Evolutionary conservation across 2,113 vertebrate species (phyloP).

Genomic region (Lanius ludovicianus): DNA sequence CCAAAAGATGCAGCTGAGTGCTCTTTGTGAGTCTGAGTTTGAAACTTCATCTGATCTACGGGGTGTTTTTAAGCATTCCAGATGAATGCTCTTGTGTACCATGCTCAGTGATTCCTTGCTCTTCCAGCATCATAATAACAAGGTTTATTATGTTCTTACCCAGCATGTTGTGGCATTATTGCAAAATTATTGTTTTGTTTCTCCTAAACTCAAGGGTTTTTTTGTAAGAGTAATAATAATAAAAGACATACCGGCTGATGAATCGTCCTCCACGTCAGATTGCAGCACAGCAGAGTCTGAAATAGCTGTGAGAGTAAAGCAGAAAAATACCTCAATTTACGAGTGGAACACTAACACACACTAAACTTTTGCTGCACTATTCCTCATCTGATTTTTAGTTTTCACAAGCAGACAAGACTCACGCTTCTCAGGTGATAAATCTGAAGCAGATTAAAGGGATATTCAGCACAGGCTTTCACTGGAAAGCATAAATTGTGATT

Average conservation of each 20-base stretch:
- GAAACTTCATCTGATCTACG: neutral
- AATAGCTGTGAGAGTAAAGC: neutral
- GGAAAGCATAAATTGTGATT: neutral
- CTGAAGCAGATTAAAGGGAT: neutral
- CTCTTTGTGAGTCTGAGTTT: neutral
- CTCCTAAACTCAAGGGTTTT: neutral
- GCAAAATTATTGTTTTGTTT: constrained; percentile 55
- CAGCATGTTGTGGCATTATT: constrained; percentile 10
- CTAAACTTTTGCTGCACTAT: neutral
- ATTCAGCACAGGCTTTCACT: neutral
- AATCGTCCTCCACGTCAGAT: neutral
- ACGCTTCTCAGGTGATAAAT: neutral
- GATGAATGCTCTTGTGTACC: neutral
- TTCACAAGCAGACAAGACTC: neutral
- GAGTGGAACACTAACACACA: neutral
- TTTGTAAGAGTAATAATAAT: neutral
- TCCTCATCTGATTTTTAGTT: neutral
- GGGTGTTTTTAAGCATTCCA: neutral
- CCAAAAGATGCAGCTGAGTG: neutral
- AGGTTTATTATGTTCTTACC: constrained; percentile 21
- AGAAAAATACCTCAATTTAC: neutral
- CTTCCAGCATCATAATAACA: neutral
- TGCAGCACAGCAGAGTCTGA: neutral
- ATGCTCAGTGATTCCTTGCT: neutral
- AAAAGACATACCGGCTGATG: constrained; percentile 23